Percentiles rank a stretch among this genome's conserved stretches.
Conservation (phyloP, 2,797 vertebrate species). For the Parambassis ranga region DNA sequence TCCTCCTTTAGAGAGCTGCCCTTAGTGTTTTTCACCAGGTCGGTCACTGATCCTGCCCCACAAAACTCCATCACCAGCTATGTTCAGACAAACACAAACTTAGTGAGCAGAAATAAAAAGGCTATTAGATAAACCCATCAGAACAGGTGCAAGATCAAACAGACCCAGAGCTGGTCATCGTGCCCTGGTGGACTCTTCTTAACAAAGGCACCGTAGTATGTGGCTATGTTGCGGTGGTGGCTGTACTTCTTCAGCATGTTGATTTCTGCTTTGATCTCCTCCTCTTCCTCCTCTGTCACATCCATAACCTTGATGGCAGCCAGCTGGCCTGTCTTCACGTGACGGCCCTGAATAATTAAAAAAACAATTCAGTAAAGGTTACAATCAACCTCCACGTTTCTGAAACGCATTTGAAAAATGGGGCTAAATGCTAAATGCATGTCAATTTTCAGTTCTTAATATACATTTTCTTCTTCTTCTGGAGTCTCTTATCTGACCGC, state of each 20-base stretch:
- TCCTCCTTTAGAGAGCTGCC: constrained; percentile 93
- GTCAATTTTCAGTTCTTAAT: background rate
- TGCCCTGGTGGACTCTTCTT: constrained; percentile 95
- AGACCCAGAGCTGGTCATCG: constrained; percentile 94
- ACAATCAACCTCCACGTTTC: background rate
- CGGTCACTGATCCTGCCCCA: constrained; percentile 91
- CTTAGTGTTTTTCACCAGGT: constrained; percentile 94
- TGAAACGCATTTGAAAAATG: background rate
- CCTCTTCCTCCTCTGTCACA: constrained; percentile 94
- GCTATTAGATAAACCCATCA: background rate
- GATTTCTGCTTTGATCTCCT: constrained; percentile 96
- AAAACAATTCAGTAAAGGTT: background rate
- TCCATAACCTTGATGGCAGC: constrained; percentile 98
- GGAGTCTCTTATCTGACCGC: constrained; percentile 11
- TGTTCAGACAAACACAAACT: constrained; percentile 32
- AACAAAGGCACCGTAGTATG: constrained; percentile 94
- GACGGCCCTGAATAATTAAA: constrained; percentile 80
- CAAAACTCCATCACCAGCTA: constrained; percentile 97
- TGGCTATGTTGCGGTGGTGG: constrained; percentile 95
- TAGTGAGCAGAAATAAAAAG: constrained; percentile 1
- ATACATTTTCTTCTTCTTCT: background rate
- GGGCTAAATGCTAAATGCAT: background rate
- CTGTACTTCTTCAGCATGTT: constrained; percentile 98
- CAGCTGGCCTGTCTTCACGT: constrained; percentile 88
- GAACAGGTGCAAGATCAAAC: constrained; percentile 27